A percentile compares a stretch with the other conserved stretches of the same genome.
phyloP scores from a whole-genome alignment of 2,113 vertebrate genomes.

The Choloepus hoffmanni region DNA sequence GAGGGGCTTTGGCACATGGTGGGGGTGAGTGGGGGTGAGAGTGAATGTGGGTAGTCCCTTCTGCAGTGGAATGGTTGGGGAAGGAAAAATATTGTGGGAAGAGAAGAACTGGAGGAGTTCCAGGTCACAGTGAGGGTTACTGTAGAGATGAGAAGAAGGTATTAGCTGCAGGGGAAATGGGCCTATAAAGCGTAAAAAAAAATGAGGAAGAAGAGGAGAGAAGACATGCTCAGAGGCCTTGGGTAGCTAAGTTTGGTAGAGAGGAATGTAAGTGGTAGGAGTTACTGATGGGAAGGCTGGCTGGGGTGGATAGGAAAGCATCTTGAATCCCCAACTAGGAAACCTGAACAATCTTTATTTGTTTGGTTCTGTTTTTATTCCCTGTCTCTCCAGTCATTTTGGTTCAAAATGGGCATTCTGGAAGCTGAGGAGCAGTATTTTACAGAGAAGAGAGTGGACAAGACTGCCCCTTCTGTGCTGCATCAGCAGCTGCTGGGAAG shows the following conservation, averaged over 20 bases:
- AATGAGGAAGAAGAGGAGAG: too few species aligned
- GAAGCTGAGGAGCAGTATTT: not conserved
- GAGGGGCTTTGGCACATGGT: not conserved
- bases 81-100: not conserved
- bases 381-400: not conserved
- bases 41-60: not conserved
- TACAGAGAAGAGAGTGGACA: not conserved
- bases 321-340: too few species aligned
- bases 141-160: not conserved
- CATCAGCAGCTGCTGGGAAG: not conserved
- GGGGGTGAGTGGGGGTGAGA: accelerated
- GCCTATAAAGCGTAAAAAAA: not conserved
- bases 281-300: not conserved
- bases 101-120: not conserved
- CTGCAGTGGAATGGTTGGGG: not conserved
- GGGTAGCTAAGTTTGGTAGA: not conserved
- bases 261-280: not conserved
- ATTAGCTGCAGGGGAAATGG: too few species aligned
- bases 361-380: not conserved
- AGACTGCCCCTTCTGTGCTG: too few species aligned
- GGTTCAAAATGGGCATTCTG: not conserved
- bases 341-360: not conserved
- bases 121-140: not conserved
- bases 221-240: not conserved
- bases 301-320: not conserved